Percentiles rank a stretch among this genome's conserved stretches.
phyloP scores from a whole-genome alignment of 23 tunicate species.

The Clavelina lepadiformis region DNA sequence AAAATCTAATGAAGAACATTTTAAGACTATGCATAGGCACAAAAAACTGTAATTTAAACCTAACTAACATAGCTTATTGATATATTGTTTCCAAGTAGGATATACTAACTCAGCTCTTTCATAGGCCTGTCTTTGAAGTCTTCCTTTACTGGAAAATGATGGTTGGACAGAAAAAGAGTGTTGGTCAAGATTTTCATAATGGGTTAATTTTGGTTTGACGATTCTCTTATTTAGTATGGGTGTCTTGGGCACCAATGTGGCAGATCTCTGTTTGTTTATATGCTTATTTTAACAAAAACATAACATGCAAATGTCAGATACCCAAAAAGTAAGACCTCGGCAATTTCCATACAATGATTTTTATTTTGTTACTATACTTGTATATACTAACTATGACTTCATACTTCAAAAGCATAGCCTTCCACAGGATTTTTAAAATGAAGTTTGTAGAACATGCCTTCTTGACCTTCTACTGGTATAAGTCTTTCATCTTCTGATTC shows the following conservation, averaged over 20 bases:
- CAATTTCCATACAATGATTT: no score
- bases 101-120: slow-evolving; percentile 84
- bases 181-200: slow-evolving; percentile 57
- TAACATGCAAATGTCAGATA: no score
- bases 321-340: no score
- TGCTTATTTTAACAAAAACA: neutral
- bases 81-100: no score
- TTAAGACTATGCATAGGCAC: no score
- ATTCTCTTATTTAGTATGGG: slow-evolving; percentile 28
- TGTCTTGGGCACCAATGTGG: slow-evolving; percentile 62
- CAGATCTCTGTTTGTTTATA: neutral
- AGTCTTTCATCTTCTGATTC: slow-evolving; percentile 27
- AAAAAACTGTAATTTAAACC: no score
- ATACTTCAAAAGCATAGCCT: slow-evolving; percentile 52
- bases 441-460: slow-evolving; percentile 75
- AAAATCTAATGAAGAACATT: no score
- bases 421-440: slow-evolving; percentile 76
- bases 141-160: slow-evolving; percentile 57
- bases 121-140: slow-evolving; percentile 39
- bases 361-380: no score
- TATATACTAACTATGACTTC: neutral
- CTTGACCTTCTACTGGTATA: slow-evolving; percentile 59
- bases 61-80: no score
- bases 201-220: slow-evolving; percentile 42
- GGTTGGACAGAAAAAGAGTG: slow-evolving; percentile 78